Evolutionary conservation across 23 tunicate genomes (phyloP), one percentile per base, ranked within the genome.

Genomic region (Halocynthia roretzi): DNA sequence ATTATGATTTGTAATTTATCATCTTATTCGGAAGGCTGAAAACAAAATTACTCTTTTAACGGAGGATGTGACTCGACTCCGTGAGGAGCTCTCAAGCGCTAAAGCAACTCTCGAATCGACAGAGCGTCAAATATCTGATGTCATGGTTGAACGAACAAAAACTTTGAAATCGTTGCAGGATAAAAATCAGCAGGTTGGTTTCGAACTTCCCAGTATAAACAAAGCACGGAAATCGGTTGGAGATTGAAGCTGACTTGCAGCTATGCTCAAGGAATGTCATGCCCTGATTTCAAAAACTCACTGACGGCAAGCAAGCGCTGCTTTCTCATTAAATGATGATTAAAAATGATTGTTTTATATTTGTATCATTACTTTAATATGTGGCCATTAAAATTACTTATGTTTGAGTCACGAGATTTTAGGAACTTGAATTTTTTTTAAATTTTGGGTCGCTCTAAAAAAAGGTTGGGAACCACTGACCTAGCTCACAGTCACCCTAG

Each of bases 41-140:
- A 74, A 75, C 48, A 75, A 57, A 56, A 62, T 80, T 10, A 44
- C 80, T 0, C 80, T 68, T 50, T 17, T 89, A 15, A 53, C 77
- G 48, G 65, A 69, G 23, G 88, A 89, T 60, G 80, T 70, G 60
- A 54, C 77, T 9, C 54, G 72, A 67, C 68, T 89, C 5, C 66
- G 87, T 7, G 96, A 89, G 68, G 85, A 89, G 44, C 53, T 89
- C 8, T 79, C 96, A 5, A 72, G 96, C 12, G 72, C 81, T 6
- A 66, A 80, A 76, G 82, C 96, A 23, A 78, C 80, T 6, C 53
- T 89, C 1, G 85, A 83, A 21, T 87, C 96, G 52, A 50, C 77
- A 21, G 96, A 89, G 55, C 61, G 85, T 15, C 96, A 89, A 68
- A 80, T 83, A 8, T 75, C 85, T 14, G 96, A 89, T 68, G 81